Evolutionary conservation across 2,888 invertebrate genomes (phyloP), one percentile per base, ranked within the genome.

Genomic region (Andricus quercusramuli): DNA sequence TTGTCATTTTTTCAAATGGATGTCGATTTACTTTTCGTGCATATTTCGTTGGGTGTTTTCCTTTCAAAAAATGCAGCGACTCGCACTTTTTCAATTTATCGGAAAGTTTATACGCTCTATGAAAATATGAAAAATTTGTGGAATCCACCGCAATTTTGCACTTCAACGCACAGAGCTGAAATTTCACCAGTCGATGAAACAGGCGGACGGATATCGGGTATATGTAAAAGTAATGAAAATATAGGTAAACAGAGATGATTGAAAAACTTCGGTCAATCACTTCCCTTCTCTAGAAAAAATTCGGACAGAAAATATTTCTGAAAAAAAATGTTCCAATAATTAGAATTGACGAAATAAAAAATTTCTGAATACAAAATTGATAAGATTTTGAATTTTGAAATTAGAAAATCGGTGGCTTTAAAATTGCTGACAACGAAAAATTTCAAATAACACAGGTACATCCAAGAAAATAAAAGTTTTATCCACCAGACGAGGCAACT

Each of bases 81-180:
- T 15, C 1, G 22, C 22, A 41, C 37, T 67, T 15, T 67, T 44
- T 22, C 22, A 22, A 22, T 67, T 67, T 67, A 13, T 44, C n/a
- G n/a, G 41, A 41, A 41, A 44, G 37, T 67, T 44, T 13, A 67
- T n/a, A 37, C 20, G 11, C 41, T 22, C 13, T 11, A 22, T 22
- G 22, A 67, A n/a, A 67, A 41, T 67, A n/a, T 13, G 5, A 67
- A 67, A 67, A 67, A 67, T 67, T 13, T 41, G 37, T 41, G 67
- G 67, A 41, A 44, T 67, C 41, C 13, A 13, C 15, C 41, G 41
- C 67, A 67, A 67, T 67, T 67, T 44, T 44, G 9, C 41, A 15
- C 67, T 37, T 22, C n/a, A 67, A 44, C n/a, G 41, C 37, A 67
- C 41, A 37, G 1, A 67, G n/a, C n/a, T 8, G 41, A 67, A 67